Evolutionary conservation across 2,797 vertebrate genomes (phyloP).

Genomic region (Manis javanica): DNA sequence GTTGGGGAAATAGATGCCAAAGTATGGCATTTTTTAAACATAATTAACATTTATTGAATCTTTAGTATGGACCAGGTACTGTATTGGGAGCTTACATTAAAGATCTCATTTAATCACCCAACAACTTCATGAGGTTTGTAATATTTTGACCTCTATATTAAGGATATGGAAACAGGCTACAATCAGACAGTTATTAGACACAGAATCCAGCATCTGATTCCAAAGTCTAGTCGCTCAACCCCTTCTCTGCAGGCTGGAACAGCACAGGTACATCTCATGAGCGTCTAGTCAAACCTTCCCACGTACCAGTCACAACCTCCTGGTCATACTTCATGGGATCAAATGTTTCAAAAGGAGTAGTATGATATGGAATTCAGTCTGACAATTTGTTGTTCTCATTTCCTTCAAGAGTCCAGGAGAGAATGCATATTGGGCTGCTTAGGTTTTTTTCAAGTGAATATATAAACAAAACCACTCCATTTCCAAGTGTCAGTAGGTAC

Average conservation of each 20-base stretch:
- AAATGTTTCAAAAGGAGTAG: neutral
- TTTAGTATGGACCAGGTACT: neutral
- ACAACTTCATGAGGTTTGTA: neutral
- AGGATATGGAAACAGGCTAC: neutral
- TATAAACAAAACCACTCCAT: neutral
- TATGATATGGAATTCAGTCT: neutral
- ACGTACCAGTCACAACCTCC: neutral
- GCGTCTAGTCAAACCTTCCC: neutral
- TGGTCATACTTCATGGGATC: neutral
- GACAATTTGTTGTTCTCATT: neutral
- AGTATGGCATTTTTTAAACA: neutral
- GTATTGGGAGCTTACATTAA: neutral
- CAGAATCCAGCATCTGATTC: neutral
- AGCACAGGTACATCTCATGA: neutral
- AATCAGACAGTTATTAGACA: neutral
- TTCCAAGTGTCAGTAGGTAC: neutral
- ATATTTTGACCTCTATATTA: neutral
- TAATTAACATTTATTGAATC: neutral
- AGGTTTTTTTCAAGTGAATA: neutral
- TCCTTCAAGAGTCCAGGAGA: neutral
- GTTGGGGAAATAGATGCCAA: neutral
- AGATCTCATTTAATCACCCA: neutral
- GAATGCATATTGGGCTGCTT: neutral
- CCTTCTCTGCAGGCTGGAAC: neutral
- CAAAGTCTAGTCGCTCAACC: neutral